These are phyloP conservation scores for Piaya cayana DNA, from an alignment of 2,113 vertebrate species.

Conservation along the genomic window DNA sequence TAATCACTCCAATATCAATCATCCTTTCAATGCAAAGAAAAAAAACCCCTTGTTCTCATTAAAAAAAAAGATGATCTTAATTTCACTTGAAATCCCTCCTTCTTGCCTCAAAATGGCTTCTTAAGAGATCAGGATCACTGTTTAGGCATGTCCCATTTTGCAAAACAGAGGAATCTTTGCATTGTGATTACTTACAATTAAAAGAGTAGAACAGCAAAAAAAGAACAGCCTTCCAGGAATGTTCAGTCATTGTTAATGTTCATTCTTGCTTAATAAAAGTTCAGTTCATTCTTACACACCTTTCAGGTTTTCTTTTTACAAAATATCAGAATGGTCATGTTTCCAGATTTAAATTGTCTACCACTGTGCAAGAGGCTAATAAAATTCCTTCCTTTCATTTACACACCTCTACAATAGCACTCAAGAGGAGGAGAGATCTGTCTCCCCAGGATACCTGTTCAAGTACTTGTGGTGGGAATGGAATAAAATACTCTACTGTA, in stretches of 20 bases:
- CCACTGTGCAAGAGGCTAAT: neutral
- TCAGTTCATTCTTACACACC: neutral
- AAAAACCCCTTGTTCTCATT: neutral
- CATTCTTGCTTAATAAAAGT: neutral
- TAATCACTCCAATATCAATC: neutral
- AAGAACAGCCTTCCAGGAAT: neutral
- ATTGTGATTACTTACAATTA: neutral
- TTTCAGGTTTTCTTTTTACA: neutral
- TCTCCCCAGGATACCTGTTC: conserved; percentile 3
- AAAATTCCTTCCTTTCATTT: neutral
- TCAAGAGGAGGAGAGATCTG: neutral
- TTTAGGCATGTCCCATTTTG: neutral
- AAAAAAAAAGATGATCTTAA: neutral
- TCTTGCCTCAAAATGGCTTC: neutral
- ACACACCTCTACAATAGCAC: neutral
- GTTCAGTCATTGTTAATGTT: neutral
- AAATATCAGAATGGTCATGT: neutral
- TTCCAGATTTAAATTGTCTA: neutral
- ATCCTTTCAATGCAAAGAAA: neutral
- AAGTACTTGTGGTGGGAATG: neutral
- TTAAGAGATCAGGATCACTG: neutral
- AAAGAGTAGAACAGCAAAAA: neutral
- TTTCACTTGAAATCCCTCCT: neutral
- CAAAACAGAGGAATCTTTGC: neutral
- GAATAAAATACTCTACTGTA: neutral